These are phyloP conservation scores for Hedya salicella DNA, from an alignment of 2,888 invertebrate genomes.

Conservation along the genomic window DNA sequence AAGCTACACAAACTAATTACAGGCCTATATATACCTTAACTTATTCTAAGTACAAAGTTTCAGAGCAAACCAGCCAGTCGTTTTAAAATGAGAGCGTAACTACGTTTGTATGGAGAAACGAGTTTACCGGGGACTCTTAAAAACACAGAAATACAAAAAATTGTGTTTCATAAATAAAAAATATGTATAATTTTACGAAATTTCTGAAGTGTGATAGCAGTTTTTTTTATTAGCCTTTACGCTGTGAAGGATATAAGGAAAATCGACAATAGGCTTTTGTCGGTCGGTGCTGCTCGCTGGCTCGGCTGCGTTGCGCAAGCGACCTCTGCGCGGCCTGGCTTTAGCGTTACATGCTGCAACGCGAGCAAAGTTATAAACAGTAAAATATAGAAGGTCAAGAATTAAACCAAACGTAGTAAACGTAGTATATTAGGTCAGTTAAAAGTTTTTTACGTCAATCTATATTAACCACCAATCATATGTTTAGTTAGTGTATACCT, in stretches of 20 bases:
- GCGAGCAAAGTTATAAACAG: conserved; percentile 23
- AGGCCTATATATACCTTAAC: too few relatives aligned
- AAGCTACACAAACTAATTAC: too few relatives aligned
- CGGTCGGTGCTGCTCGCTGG: conserved; percentile 5
- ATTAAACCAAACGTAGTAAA: not conserved
- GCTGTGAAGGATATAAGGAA: conserved; percentile 2
- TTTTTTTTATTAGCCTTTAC: conserved; percentile 9
- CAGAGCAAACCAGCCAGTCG: too few relatives aligned
- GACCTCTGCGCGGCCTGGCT: conserved; percentile 21
- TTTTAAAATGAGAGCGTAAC: too few relatives aligned
- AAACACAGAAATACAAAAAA: too few relatives aligned
- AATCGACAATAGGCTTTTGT: not conserved
- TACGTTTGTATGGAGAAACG: too few relatives aligned
- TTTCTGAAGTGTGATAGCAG: not conserved
- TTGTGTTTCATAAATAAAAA: too few relatives aligned
- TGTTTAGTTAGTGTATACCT: not conserved
- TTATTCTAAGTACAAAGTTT: too few relatives aligned
- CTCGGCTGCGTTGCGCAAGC: conserved; percentile 22
- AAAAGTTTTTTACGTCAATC: not conserved
- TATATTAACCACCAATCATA: not conserved
- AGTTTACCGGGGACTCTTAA: too few relatives aligned
- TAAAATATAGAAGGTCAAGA: conserved; percentile 23
- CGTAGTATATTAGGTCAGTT: not conserved
- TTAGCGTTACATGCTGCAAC: conserved; percentile 25
- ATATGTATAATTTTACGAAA: not conserved